Evolutionary conservation across 2,113 vertebrate species (phyloP).

Genomic region (Thermophis baileyi): DNA sequence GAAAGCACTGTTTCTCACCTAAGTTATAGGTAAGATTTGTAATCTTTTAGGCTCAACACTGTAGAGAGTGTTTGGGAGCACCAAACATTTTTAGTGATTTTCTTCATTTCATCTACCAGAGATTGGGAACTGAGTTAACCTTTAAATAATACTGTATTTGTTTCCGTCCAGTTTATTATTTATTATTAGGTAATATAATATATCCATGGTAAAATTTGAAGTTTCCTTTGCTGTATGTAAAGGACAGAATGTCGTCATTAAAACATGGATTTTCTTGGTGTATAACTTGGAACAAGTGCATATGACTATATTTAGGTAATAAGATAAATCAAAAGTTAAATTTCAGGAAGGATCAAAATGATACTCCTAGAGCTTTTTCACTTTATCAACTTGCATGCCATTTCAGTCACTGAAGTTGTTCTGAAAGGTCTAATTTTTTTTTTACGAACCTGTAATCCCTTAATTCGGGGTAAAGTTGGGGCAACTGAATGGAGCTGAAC

Average conservation of each 20-base stretch:
- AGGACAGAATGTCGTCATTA: background rate
- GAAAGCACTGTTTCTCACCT: constrained; percentile 77
- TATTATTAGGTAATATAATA: background rate
- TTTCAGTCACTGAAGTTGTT: background rate
- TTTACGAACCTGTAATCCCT: background rate
- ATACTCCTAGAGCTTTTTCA: background rate
- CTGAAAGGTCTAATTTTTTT: background rate
- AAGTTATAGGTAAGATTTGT: constrained; percentile 77
- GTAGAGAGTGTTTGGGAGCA: background rate
- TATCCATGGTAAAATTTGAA: background rate
- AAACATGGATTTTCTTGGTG: background rate
- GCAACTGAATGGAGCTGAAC: background rate
- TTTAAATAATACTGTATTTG: background rate
- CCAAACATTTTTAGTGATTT: background rate
- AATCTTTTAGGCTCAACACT: background rate
- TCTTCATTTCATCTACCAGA: background rate
- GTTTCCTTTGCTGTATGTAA: background rate
- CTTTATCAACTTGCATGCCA: background rate
- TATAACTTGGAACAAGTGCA: background rate
- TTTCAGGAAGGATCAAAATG: background rate
- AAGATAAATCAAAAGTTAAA: background rate
- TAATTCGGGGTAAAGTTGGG: background rate
- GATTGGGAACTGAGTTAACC: background rate
- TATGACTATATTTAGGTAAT: background rate
- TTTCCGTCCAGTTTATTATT: background rate